Conservation (phyloP, 2,888 invertebrate species). For the Spodoptera picta region DNA sequence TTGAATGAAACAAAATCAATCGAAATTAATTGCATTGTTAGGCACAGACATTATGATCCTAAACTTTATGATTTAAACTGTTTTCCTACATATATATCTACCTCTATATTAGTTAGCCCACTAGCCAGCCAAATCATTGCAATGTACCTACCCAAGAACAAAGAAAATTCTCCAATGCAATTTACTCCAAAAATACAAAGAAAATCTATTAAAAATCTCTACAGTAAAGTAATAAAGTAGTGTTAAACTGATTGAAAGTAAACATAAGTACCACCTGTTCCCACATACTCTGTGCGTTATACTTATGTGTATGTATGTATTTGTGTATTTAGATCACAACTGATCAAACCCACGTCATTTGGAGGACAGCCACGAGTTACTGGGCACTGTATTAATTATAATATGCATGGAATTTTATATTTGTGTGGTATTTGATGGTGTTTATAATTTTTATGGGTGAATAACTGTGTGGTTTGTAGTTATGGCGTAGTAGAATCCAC, state of each 20-base stretch:
- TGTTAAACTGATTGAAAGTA: constrained; percentile 35
- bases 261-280: constrained; percentile 47
- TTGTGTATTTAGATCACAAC: constrained; percentile 78
- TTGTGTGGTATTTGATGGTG: not conserved
- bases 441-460: too few relatives aligned
- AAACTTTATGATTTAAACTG: too few relatives aligned
- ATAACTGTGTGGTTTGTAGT: too few relatives aligned
- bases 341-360: constrained; percentile 77
- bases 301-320: constrained; percentile 55
- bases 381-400: constrained; percentile 37
- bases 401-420: constrained; percentile 41
- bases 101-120: too few relatives aligned
- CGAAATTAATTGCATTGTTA: too few relatives aligned
- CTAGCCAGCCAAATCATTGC: too few relatives aligned
- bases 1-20: too few relatives aligned
- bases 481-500: too few relatives aligned
- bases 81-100: too few relatives aligned
- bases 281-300: constrained; percentile 48
- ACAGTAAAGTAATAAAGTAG: constrained; percentile 14
- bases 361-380: constrained; percentile 55
- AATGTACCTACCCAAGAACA: too few relatives aligned
- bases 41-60: too few relatives aligned
- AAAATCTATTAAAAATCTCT: constrained; percentile 25
- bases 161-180: not conserved
- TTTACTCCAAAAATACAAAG: not conserved